These are phyloP conservation scores for Remorina albescens DNA, from an alignment of 2,797 vertebrate species.

Conservation along the genomic window DNA sequence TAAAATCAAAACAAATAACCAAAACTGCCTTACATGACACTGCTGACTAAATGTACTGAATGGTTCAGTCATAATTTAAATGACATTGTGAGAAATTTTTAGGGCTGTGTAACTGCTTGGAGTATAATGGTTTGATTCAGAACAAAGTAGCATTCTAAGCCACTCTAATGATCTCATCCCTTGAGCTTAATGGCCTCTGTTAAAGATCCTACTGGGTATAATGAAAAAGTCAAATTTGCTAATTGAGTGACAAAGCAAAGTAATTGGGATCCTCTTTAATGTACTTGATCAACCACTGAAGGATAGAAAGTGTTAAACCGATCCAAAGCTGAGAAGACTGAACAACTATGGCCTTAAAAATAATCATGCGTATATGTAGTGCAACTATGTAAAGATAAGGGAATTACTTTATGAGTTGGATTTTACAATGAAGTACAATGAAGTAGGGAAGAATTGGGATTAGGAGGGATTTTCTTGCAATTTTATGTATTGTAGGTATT, in stretches of 20 bases:
- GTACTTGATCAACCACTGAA: conserved; percentile 37
- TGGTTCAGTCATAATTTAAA: conserved; percentile 11
- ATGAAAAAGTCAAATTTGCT: conserved; percentile 47
- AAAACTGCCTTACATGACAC: conserved; percentile 16
- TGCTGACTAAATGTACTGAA: background rate
- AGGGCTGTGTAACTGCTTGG: background rate
- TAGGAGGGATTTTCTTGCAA: background rate
- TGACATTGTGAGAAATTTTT: background rate
- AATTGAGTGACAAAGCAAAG: conserved; percentile 66
- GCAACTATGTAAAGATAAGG: background rate
- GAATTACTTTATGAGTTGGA: too few relatives aligned
- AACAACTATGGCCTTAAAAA: conserved; percentile 4
- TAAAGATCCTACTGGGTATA: conserved; percentile 33
- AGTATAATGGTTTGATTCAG: conserved; percentile 6
- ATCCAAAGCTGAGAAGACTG: conserved; percentile 17
- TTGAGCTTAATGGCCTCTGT: conserved; percentile 31
- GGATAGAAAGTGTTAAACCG: conserved; percentile 48
- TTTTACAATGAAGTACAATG: too few relatives aligned
- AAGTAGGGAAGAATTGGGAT: background rate
- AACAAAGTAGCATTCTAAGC: conserved; percentile 31
- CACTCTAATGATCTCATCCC: conserved; percentile 35
- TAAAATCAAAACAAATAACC: conserved; percentile 31
- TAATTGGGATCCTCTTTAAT: conserved; percentile 47
- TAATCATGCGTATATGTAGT: background rate
- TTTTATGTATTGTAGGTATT: background rate